Percentiles rank a stretch among this genome's conserved stretches.
phyloP scores from a whole-genome alignment of 2,113 vertebrate genomes.

The Paedocypris sp. region DNA sequence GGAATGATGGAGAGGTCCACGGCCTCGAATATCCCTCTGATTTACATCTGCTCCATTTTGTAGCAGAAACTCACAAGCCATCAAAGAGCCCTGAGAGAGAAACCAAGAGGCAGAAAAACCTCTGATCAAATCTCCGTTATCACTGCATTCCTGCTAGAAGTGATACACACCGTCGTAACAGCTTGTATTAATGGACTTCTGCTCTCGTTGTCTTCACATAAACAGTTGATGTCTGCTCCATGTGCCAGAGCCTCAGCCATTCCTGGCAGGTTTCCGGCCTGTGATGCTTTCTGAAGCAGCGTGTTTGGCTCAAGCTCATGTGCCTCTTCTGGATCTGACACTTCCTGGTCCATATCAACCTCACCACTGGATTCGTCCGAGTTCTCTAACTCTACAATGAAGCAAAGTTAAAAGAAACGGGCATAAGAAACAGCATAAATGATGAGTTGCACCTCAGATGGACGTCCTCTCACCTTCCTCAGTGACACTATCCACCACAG shows the following conservation, averaged over 20 bases:
- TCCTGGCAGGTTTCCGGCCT: conserved; percentile 74
- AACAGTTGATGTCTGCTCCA: conserved; percentile 81
- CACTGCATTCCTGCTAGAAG: no score
- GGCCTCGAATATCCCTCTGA: conserved; percentile 77
- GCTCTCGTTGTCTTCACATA: conserved; percentile 71
- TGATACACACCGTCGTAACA: conserved; percentile 86
- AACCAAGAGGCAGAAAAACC: neutral
- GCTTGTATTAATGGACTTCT: conserved; percentile 88
- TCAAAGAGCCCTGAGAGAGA: conserved; percentile 73
- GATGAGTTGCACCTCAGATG: neutral
- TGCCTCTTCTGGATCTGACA: conserved; percentile 59
- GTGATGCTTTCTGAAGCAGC: conserved; percentile 73
- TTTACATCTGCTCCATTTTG: conserved; percentile 97
- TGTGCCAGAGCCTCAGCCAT: conserved; percentile 95
- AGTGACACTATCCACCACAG: conserved; percentile 84
- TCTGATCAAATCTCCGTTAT: no score
- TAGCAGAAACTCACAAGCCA: conserved; percentile 92
- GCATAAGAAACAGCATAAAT: neutral
- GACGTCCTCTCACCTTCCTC: conserved; percentile 75
- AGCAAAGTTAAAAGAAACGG: neutral
- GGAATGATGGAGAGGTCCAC: conserved; percentile 88
- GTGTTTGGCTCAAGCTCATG: conserved; percentile 67
- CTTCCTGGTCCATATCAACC: conserved; percentile 59
- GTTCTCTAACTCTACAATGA: conserved; percentile 49
- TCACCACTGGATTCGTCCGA: conserved; percentile 63